Base-by-base conservation (phyloP, 2,113 vertebrate genomes). In the Columbina picui region DNA sequence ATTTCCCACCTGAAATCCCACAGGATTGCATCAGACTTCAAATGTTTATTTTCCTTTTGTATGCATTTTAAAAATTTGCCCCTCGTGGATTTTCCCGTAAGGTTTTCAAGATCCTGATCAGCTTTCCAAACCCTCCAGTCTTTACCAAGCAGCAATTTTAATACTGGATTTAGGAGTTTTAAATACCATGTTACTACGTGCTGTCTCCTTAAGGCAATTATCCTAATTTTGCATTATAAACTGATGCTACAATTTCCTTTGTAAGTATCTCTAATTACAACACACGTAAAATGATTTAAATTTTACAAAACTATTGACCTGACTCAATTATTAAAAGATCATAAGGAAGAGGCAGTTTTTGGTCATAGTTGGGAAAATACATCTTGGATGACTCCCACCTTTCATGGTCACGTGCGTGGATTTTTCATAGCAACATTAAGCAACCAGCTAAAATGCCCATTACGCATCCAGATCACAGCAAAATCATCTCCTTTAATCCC, bases 211-310 rank as follows among this genome's bases (percentile, higher is more conserved):
- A 63, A 84, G 52, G 71, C 85, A 89, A 36, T 7, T 34, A 56
- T n/a, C 52, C 38, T 20, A n/a, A 45, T 68, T 88, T 56, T 71
- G 43, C 90, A 74, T 91, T 79, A 68, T 34, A 87, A 85, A 81
- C 59, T 0, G 0, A 81, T 53, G 43, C 30, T 25, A 68, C 49
- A 17, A 74, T 36, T 79, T 90, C 50, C 52, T 75, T 81, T 0
- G 0, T 21, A 78, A 77, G 50, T 53, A 69, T n/a, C 65, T 84
- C 10, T 29, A 83, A 85, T 87, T 69, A 57, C n/a, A 76, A 36
- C 7, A n/a, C 30, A 27, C 25, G 22, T 25, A 73, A 82, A 91
- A 64, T 56, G 14, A 77, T 71, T 89, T 61, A 65, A 18, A 64
- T 79, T 56, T 83, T 47, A 75, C 55, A 69, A 32, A 81, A 45